Base-by-base conservation (phyloP, 2,888 invertebrate genomes). In the Calliscelio sp. region DNA sequence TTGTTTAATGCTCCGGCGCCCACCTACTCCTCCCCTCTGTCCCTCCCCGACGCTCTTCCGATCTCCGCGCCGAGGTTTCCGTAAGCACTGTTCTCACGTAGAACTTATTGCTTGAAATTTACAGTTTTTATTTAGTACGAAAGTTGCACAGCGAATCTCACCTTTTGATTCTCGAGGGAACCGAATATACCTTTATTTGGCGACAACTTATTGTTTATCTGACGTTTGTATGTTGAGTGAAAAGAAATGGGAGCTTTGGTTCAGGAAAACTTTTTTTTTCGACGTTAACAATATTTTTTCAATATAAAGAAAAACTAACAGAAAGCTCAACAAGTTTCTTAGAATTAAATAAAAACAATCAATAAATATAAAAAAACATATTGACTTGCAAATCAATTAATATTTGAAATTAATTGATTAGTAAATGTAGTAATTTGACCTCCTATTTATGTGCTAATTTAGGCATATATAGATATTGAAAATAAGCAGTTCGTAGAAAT, bases 91-190 rank as follows among this genome's bases (percentile, higher is more conserved):
- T 59, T 46, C 61, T 75, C 53, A 46, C 41, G 63, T 46, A 20
- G 88, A 91, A 91, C 90, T 91, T 90, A 90, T 89, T 87, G 89
- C 82, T 61, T 85, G 73, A 87, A 88, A 89, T 89, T 90, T 91
- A 85, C 87, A 90, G 88, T 91, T 92, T 92, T 92, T 92, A 92
- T 92, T 91, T 90, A 89, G 90, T 89, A 88, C 84, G 81, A 89
- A 92, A 93, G 90, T 92, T 92, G 89, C 32, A 35, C 70, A 70
- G 59, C 32, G 51, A 57, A 78, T 77, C 83, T 74, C 78, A 44
- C 70, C 61, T 81, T 78, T 80, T 57, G 51, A 32, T 41, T 55
- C 79, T 59, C 81, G 11, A 20, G 75, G 38, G 81, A 70, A 46
- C 70, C 44, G 49, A 71, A 71, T 68, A 79, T 74, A 18, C 46